Evolutionary conservation across 2,888 invertebrate genomes (phyloP), one percentile per base, ranked within the genome.

Genomic region (Ecliptopera silaceata): DNA sequence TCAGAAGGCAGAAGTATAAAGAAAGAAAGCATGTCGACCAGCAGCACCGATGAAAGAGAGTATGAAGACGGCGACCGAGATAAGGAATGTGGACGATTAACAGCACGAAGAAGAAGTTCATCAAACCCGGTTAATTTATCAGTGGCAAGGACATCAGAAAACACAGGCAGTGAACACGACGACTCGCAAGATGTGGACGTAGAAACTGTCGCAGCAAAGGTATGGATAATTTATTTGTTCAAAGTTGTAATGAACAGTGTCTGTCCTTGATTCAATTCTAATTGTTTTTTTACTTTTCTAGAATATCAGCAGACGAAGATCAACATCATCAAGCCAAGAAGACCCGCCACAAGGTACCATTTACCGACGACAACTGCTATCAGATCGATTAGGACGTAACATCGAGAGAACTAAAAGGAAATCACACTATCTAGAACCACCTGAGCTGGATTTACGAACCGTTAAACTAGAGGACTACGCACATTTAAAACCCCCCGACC

Each of bases 121-220:
- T 94, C 96, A 1, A 96, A 96, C 80, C 96, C 96, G 32, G 96
- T 97, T 46, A 97, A 97, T 86, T 91, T 97, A 69, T 96, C 95
- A 22, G 76, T 94, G 55, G 92, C 93, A 49, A 88, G 88, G 63
- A 91, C 91, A 59, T 91, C 93, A 20, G 92, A 92, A 67, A 92
- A 92, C 68, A 92, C 92, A 52, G 93, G 93, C 67, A 93, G 93
- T 79, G 92, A 92, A 81, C 90, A 89, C 47, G 92, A 92, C 44
- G 92, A 92, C 74, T 90, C 90, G 52, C 91, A 91, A 61, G 92
- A 92, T 66, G 87, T 92, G 31, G 92, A 92, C 65, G 88, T 92
- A 4, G 92, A 92, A 84, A 88, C 90, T 65, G 85, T 91, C 47
- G 91, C 92, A 64, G 88, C 88, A 64, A 91, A 92, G 89, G 91